Evolutionary conservation across 2,888 invertebrate genomes (phyloP).

Genomic region (Eupithecia inturbata): DNA sequence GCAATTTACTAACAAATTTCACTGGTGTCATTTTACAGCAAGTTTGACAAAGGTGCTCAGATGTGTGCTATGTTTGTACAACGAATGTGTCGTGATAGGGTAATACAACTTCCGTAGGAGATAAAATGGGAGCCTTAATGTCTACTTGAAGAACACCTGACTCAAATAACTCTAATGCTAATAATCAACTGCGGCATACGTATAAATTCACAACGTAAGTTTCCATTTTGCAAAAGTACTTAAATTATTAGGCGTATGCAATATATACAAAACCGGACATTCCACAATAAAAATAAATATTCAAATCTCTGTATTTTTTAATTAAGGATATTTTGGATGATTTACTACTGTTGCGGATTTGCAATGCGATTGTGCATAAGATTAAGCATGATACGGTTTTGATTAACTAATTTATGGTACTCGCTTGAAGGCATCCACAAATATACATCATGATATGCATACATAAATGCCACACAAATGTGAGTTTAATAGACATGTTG

Average conservation of each 20-base stretch:
- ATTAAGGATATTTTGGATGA: background rate
- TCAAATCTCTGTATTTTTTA: background rate
- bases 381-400: background rate
- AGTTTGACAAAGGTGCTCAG: conserved; percentile 55
- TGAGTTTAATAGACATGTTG: conserved; percentile 24
- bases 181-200: background rate
- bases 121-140: conserved; percentile 64
- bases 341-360: background rate
- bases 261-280: background rate
- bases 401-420: background rate
- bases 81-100: conserved; percentile 69
- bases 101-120: conserved; percentile 73
- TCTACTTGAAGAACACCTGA: conserved; percentile 51
- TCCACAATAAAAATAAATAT: background rate
- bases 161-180: conserved; percentile 6
- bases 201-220: background rate
- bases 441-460: background rate
- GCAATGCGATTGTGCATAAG: background rate
- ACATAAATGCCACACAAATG: conserved; percentile 5
- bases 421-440: background rate
- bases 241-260: background rate
- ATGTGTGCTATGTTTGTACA: conserved; percentile 58
- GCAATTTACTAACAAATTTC: background rate
- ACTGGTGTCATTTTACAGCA: background rate
- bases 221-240: background rate